Evolutionary conservation across 2,113 vertebrate species (phyloP), one percentile per base, ranked within the genome.

Genomic region (Craseonycteris thonglongyai): DNA sequence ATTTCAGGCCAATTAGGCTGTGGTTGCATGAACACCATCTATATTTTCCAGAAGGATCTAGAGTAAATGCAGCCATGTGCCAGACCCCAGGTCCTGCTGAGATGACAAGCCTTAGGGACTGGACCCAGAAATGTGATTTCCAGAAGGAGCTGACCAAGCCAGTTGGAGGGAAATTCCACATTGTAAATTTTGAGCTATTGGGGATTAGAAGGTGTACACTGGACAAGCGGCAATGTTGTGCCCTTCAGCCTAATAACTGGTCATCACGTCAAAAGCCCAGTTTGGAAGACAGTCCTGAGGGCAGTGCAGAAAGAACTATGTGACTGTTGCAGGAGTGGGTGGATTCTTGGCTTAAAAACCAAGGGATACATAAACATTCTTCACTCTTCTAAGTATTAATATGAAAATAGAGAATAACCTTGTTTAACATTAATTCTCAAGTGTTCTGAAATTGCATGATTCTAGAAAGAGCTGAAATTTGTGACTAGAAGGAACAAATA

Each of bases 381-480:
- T 56, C 13, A 11, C 19, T 40, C 7, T 19, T 40, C 45, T 51
- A 21, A 24, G 49, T 69, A 22, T 19, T 61, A 56, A 81, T 33
- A 16, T 14, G 28, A 66, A 97, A 88, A 45, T 15, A n/a, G 10
- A 80, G 54, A 96, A n/a, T 42, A 65, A 38, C 61, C 19, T 86
- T 68, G 22, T 38, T 81, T 72, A 63, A 38, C 30, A 47, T 22
- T 38, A 12, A 63, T 65, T 78, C 71, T 82, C 68, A 47, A 82
- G 49, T 72, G 18, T 71, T 95, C 88, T 63, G 33, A 94, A 78
- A 38, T 80, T 58, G 81, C 94, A 81, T 13, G 56, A 90, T 56
- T 90, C 92, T 42, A 92, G 93, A 96, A 93, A 78, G 56, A 84
- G 71, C 63, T 93, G 68, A 79, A 82, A 96, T 96, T 88, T 96